Evolutionary conservation across 2,113 vertebrate species (phyloP), one percentile per base, ranked within the genome.

Genomic region (Piaya cayana): DNA sequence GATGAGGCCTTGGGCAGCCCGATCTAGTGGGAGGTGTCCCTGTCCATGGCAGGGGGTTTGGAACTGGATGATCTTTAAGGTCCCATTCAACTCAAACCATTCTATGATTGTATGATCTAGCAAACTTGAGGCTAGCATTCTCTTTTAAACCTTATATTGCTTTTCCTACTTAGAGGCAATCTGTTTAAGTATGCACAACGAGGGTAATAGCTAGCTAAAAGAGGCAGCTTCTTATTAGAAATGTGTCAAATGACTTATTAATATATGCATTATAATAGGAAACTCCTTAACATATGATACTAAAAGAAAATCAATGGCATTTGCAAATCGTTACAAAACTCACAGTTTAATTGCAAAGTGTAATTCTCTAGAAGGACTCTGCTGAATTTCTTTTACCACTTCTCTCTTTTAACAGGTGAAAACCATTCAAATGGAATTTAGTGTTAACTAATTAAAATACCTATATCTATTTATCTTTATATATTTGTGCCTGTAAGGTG

Each of bases 131-230:
- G 29, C 52, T 59, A 76, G 53, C 39, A 65, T 58, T 95, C 47
- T 83, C 47, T 93, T 91, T 70, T 78, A 42, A 96, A 91, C 52
- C 5, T 58, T 56, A 9, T 9, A 75, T 47, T 68, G 63, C 8
- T 95, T 95, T 85, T 93, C 36, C 23, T 14, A 63, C 29, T 93
- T 86, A 86, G 17, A 91, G 14, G 52, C 45, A 94, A 86, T 71
- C 92, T 92, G 20, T 75, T 92, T 83, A 93, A 92, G 29, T 29
- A 83, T 43, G 30, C 30, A 76, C 17, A 52, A 30, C 34, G 15
- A 71, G 67, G 15, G 62, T 50, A 83, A 82, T 6, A 36, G 45
- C 26, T 9, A 12, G 47, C 42, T 77, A 88, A 92, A 93, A 13
- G 30, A 86, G 34, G 64, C 23, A 91, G 37, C 20, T 68, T 91